Evolutionary conservation across 2,888 invertebrate species (phyloP), one percentile per base, ranked within the genome.

Genomic region (Sericinus montela): DNA sequence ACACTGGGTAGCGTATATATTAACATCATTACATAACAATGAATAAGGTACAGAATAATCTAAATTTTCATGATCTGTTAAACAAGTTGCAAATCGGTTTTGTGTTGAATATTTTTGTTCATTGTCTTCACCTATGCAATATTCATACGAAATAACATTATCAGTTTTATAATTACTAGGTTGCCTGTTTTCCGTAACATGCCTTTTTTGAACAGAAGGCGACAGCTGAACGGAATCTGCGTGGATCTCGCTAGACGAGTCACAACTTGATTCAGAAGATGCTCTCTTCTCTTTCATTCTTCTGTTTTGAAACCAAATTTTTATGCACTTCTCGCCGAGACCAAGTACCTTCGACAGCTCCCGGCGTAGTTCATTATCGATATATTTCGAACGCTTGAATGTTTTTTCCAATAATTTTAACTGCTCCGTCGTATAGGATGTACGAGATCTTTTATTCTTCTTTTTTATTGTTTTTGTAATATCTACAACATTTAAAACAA

Each of bases 281-380:
- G 91, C 91, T 60, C 90, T 92, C 65, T 93, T 94, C 58, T 85
- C 86, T 54, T 93, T 93, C 94, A 95, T 95, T 16, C 95, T 84
- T 16, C 94, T 86, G 66, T 95, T 95, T 67, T 96, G 95, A 69
- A 95, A 96, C 95, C 95, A 95, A 30, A 95, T 92, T 73, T 95
- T 95, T 47, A 96, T 92, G 67, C 93, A 93, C 45, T 93, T 89
- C 59, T 95, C 94, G 1, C 90, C 89, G 1, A 96, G 84, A 38
- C 87, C 88, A 0, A 95, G 77, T 1, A 74, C 59, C 0, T 89
- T 72, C 0, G 95, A 92, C 68, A 96, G 85, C 57, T 93, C 90
- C 34, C 91, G 92, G 32, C 95, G 88, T 34, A 91, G 77, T 0
- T 92, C 91, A 1, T 92, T 81, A 60, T 92, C 91, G 1, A 95